Base-by-base conservation (phyloP, 2,888 invertebrate species). In the Caenorhabditis zanzibari region DNA sequence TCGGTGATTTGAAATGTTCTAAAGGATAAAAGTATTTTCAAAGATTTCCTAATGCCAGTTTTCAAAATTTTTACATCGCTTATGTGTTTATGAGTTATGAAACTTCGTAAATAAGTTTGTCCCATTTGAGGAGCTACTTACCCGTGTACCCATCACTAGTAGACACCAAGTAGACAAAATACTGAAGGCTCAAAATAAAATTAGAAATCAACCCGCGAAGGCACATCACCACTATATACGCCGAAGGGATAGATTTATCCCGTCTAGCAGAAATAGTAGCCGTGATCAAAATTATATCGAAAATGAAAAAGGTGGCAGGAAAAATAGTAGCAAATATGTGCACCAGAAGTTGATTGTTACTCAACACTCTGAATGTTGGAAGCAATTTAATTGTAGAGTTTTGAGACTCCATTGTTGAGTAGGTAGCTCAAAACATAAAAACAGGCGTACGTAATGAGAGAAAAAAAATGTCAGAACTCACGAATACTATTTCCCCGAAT, bases 161-260 rank as follows among this genome's bases (percentile, higher is more conserved):
- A 1, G 61, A 22, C 14, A 61, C 24, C 6, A 61, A 16, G 16
- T 41, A 41, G 3, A 35, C 9, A 2, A n/a, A 22, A 16, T 44
- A 47, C 35, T 61, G 73, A 4, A 52, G n/a, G 4, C 4, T 7
- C 0, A 47, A 12, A 0, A 28, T 19, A 4, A 73, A 52, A 22
- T 61, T 59, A 0, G 73, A 38, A 1, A 73, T n/a, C 7, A 73
- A 35, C 9, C 73, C 73, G 9, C 47, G 26, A 3, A 73, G 24
- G 19, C 73, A 73, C 73, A 73, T 73, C 1, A 63, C 52, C 2
- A 52, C 52, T 16, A 73, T 73, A 38, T 73, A 73, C 1, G 73
- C 73, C 16, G 63, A 9, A 1, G 73, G 73, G 3, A 73, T 35
- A 14, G 73, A 22, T 24, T 41, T 2, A 16, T 61, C 61, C 0